Base-by-base conservation (phyloP, 2,797 vertebrate genomes). In the Amniataba percoides region DNA sequence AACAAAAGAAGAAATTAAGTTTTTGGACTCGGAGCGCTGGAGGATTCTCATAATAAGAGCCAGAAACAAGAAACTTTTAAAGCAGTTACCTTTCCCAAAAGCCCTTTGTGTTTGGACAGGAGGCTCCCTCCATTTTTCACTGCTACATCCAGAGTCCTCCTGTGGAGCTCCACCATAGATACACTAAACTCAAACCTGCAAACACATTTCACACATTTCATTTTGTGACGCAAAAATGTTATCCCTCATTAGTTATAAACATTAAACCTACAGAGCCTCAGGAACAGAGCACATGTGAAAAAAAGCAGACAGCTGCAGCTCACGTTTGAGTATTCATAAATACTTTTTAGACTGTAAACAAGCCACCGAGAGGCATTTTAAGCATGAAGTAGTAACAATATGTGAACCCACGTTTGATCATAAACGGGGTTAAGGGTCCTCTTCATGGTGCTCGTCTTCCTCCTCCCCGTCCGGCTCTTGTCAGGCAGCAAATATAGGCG, bases 111-210 rank as follows among this genome's bases (percentile, higher is more conserved):
- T 97, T 98, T 99, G 89, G 97, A 98, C 86, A 99, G 89, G 88
- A 99, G 96, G 68, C 97, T 97, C 5, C 98, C 97, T 27, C 97
- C 96, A 72, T 99, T 99, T 92, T 99, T 99, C 73, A 99, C 98
- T 0, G 98, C 97, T 65, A 99, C 96, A 75, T 99, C 98, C 86
- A 99, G 91, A 9, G 95, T 98, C 86, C 98, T 97, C 87, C 96
- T 96, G 85, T 97, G 96, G 42, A 98, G 96, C 82, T 99, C 98
- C 59, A 97, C 96, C 53, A 96, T 91, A 0, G 98, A 97, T n/a
- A 99, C 97, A 66, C 94, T 98, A 83, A 99, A 99, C 89, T 99
- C 98, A 94, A 99, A 98, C 87, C 97, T 95, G 36, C 31, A 75
- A 25, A 64, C 49, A 53, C 31, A 60, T 48, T 39, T 27, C 10